phyloP scores from a whole-genome alignment of 2,113 vertebrate species.

The Lampris incognitus region DNA sequence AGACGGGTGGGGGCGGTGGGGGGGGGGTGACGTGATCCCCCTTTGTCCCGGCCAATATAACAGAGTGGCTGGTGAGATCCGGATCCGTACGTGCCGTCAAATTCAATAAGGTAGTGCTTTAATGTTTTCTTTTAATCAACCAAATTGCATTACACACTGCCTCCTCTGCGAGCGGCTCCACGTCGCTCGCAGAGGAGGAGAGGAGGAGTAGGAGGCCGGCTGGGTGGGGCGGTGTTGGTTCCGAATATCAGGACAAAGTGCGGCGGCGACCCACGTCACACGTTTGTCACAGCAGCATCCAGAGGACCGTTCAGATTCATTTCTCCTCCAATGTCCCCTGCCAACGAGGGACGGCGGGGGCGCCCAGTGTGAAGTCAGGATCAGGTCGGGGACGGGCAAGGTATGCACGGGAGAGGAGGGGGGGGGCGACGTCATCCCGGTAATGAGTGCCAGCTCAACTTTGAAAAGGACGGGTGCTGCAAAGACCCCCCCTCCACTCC shows the following conservation, averaged over 20 bases:
- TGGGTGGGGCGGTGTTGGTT: conserved; percentile 5
- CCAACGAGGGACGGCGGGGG: conserved; percentile 36
- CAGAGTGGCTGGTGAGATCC: conserved; percentile 85
- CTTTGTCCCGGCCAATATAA: conserved; percentile 85
- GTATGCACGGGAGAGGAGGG: conserved; percentile 40
- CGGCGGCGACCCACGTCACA: too few relatives aligned
- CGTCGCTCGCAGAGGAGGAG: conserved; percentile 21
- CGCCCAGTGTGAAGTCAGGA: conserved; percentile 53
- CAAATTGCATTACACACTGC: conserved; percentile 86
- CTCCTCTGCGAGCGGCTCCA: conserved; percentile 52
- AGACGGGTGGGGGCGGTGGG: conserved; percentile 26
- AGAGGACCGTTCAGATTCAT: not conserved
- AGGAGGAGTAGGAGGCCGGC: not conserved
- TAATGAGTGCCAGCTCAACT: conserved; percentile 74
- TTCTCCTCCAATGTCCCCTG: conserved; percentile 22
- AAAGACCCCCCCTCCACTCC: conserved; percentile 36
- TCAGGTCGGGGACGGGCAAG: conserved; percentile 69
- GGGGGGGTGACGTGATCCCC: conserved; percentile 83
- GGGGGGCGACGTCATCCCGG: conserved; percentile 68
- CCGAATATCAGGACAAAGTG: too few relatives aligned
- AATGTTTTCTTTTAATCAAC: conserved; percentile 90
- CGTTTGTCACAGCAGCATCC: too few relatives aligned
- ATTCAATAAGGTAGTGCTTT: conserved; percentile 87
- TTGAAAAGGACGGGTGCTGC: conserved; percentile 52
- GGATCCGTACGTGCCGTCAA: conserved; percentile 85